Percentiles rank a stretch among this genome's conserved stretches.
Evolutionary conservation across 92 coral and sea anemone species (phyloP).

Genomic region (Heteractis magnifica): DNA sequence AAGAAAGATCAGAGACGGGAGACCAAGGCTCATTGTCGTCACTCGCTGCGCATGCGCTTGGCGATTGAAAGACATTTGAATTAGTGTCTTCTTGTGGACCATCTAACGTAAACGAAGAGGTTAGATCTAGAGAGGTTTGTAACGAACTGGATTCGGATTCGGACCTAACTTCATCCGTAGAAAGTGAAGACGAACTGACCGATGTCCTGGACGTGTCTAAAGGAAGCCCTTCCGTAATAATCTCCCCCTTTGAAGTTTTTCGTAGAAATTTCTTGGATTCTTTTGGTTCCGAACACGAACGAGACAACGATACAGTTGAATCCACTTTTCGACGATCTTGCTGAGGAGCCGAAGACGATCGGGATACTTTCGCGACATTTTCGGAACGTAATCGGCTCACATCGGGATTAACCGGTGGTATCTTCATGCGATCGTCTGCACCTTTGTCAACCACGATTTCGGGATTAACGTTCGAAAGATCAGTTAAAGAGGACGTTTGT

Average conservation of each 20-base stretch:
- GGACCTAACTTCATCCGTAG: constrained; percentile 22
- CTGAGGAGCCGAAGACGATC: constrained; percentile 90
- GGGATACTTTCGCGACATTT: constrained; percentile 53
- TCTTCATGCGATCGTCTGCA: constrained; percentile 43
- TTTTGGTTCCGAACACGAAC: constrained; percentile 89
- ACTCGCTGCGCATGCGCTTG: constrained; percentile 15
- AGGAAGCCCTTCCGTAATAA: constrained; percentile 38
- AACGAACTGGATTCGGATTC: constrained; percentile 39
- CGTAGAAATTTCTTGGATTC: constrained; percentile 53
- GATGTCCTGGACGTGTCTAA: constrained; percentile 20
- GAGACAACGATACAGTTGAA: constrained; percentile 58
- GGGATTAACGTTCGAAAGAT: constrained; percentile 3
- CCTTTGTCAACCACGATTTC: constrained; percentile 13
- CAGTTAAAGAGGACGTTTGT: constrained; percentile 23
- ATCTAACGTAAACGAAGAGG: neutral
- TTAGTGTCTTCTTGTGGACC: neutral
- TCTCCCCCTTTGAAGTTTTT: constrained; percentile 32
- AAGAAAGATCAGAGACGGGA: constrained; percentile 29
- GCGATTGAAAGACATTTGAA: constrained; percentile 1
- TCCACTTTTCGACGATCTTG: constrained; percentile 80
- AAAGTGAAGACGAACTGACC: constrained; percentile 52
- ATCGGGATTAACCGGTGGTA: constrained; percentile 35
- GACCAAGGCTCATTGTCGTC: constrained; percentile 25
- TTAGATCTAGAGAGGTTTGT: constrained; percentile 23
- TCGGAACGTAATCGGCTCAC: constrained; percentile 61